Conservation (phyloP, 2,797 vertebrate genomes). For the Corythornis leucogaster region DNA sequence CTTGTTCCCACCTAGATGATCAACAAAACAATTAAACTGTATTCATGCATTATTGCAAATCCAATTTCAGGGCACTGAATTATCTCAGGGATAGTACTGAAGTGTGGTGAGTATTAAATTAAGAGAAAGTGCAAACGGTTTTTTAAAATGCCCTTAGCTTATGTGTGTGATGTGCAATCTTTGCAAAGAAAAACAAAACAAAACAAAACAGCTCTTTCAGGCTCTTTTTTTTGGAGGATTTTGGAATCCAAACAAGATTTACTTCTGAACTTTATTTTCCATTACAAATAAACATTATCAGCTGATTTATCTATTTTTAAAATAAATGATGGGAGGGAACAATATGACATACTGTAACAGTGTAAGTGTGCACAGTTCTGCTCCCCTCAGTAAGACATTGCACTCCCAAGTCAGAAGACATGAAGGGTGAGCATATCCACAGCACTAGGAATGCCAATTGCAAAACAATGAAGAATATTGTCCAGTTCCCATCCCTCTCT, state of each 20-base stretch:
- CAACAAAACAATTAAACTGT: neutral
- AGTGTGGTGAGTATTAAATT: neutral
- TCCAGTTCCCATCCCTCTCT: neutral
- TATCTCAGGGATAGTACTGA: neutral
- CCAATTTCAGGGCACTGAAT: neutral
- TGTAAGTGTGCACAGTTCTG: neutral
- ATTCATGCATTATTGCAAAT: neutral
- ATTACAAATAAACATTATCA: neutral
- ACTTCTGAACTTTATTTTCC: neutral
- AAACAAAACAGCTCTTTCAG: neutral
- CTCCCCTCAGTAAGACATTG: neutral
- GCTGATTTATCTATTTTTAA: conserved; percentile 28
- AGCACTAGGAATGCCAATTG: neutral
- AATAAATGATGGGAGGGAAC: neutral
- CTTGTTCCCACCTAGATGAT: neutral
- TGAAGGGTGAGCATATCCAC: fast-evolving
- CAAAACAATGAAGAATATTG: neutral
- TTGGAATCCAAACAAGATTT: conserved; percentile 4
- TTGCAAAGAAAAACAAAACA: neutral
- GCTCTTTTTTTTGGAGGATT: neutral
- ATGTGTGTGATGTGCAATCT: fast-evolving
- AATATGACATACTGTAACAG: neutral
- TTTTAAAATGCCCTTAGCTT: neutral
- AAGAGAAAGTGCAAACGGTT: neutral
- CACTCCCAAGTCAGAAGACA: neutral